phyloP scores from a whole-genome alignment of 2,797 vertebrate species.

The Botia almorhae region DNA sequence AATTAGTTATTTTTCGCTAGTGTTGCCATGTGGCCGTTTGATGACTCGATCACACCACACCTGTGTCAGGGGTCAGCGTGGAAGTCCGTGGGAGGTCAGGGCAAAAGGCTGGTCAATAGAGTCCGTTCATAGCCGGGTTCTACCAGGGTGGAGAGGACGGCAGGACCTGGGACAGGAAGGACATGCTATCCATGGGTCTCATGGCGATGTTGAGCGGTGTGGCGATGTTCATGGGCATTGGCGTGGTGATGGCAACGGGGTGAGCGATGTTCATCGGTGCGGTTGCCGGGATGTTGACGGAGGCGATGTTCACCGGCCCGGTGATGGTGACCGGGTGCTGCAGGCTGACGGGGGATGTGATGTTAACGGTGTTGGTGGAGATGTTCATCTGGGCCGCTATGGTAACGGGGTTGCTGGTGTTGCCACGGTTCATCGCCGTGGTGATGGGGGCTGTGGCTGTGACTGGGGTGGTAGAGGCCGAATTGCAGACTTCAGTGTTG shows the following conservation, averaged over 20 bases:
- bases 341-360: conserved; percentile 92
- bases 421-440: conserved; percentile 76
- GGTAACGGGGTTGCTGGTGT: conserved; percentile 85
- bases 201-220: conserved; percentile 91
- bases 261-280: conserved; percentile 94
- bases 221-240: conserved; percentile 92
- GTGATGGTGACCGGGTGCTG: conserved; percentile 97
- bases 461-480: conserved; percentile 74
- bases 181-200: conserved; percentile 86
- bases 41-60: not conserved
- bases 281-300: conserved; percentile 78
- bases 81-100: conserved; percentile 54
- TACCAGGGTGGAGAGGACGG: conserved; percentile 96
- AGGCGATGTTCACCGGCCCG: conserved; percentile 92
- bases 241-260: conserved; percentile 93
- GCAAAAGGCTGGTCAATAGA: conserved; percentile 47
- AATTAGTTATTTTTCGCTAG: conserved; percentile 54
- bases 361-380: conserved; percentile 94
- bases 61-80: conserved; percentile 48
- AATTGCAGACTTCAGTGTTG: conserved; percentile 74
- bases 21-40: conserved; percentile 14
- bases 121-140: conserved; percentile 53
- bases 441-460: conserved; percentile 73
- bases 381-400: conserved; percentile 98
- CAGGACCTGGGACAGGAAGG: conserved; percentile 96